These are phyloP conservation scores for Sesia bembeciformis DNA, from an alignment of 2,888 invertebrate genomes.

Conservation along the genomic window DNA sequence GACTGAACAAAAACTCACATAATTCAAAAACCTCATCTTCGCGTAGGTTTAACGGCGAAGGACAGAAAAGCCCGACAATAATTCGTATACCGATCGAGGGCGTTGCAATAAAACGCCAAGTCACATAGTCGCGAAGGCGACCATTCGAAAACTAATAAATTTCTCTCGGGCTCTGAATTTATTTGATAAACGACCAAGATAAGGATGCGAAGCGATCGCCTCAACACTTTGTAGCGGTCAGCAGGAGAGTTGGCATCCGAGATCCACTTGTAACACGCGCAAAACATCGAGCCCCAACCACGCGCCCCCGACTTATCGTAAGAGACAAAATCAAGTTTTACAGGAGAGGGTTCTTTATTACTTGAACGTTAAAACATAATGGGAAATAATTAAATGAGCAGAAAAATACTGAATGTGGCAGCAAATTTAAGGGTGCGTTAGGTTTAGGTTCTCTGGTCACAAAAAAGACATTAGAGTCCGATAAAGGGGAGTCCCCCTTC, in stretches of 20 bases:
- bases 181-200: slow-evolving; percentile 64
- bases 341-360: no score
- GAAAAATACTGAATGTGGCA: no score
- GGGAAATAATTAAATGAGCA: no score
- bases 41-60: slow-evolving; percentile 9
- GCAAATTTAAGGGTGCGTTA: no score
- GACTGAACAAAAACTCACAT: slow-evolving; percentile 3
- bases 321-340: no score
- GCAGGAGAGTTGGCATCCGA: slow-evolving; percentile 10
- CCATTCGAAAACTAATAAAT: slow-evolving; percentile 65
- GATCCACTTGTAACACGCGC: neutral
- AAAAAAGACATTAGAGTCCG: no score
- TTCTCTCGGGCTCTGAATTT: slow-evolving; percentile 58
- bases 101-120: slow-evolving; percentile 44
- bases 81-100: slow-evolving; percentile 33
- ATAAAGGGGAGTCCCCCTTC: no score
- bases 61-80: slow-evolving; percentile 30
- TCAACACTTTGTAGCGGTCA: slow-evolving; percentile 40
- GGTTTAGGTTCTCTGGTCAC: no score
- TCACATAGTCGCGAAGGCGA: slow-evolving; percentile 44
- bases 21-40: slow-evolving; percentile 22
- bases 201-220: slow-evolving; percentile 39
- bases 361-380: no score
- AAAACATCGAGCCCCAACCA: no score
- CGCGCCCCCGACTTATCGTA: no score